Percentiles rank a stretch among this genome's conserved stretches.
Conservation (phyloP, 2,888 invertebrate genomes). For the Poecilus cupreus region DNA sequence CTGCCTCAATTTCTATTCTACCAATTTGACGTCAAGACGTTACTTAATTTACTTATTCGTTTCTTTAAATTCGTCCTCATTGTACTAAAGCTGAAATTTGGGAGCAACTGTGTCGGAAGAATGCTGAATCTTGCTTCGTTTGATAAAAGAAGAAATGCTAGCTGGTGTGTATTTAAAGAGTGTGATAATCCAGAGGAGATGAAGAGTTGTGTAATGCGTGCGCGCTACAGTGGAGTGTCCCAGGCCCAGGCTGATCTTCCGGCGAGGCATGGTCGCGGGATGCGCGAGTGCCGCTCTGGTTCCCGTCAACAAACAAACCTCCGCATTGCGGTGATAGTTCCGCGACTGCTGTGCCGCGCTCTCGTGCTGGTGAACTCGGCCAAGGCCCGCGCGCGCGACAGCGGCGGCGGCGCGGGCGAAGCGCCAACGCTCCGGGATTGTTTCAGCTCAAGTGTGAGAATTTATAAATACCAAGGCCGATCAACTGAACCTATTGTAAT, state of each 20-base stretch:
- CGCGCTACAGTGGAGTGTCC: too few species aligned
- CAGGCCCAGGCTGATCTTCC: not conserved
- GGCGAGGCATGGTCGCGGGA: not conserved
- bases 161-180: too few species aligned
- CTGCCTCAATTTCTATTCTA: too few species aligned
- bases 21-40: too few species aligned
- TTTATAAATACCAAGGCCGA: slow-evolving; percentile 57
- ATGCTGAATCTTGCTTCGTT: too few species aligned
- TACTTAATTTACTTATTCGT: too few species aligned
- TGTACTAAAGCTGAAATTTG: too few species aligned
- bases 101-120: too few species aligned
- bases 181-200: too few species aligned
- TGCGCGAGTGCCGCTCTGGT: not conserved
- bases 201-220: too few species aligned
- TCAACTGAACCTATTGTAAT: slow-evolving; percentile 57
- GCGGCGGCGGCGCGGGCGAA: not conserved
- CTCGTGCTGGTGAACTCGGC: slow-evolving; percentile 46
- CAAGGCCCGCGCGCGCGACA: slow-evolving; percentile 21
- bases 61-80: too few species aligned
- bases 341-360: not conserved
- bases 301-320: not conserved
- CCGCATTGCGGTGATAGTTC: slow-evolving; percentile 13
- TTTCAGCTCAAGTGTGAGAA: slow-evolving; percentile 55
- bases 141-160: too few species aligned
- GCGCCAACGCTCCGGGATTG: slow-evolving; percentile 48